Base-by-base conservation (phyloP, 1,140 invertebrate genomes). In the Drosophila albomicans region DNA sequence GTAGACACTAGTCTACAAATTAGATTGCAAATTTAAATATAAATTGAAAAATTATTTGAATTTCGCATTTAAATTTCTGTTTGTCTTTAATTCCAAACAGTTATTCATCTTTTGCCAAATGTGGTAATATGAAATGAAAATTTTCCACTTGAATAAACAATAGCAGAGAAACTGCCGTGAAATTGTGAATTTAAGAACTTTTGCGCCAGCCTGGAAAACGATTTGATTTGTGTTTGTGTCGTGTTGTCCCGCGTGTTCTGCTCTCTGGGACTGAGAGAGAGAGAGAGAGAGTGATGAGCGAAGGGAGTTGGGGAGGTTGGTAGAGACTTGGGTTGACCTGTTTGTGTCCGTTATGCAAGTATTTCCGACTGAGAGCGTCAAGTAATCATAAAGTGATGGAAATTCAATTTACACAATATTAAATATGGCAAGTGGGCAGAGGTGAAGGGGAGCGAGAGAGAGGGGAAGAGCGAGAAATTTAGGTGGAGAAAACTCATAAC, bases 331-430 rank as follows among this genome's bases (percentile, higher is more conserved):
- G 57, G 58, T 15, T 15, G 16, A 46, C 46, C 38, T 52, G 35
- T 13, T 65, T 57, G 66, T 57, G 66, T 52, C 52, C 68, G 74
- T 64, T 58, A 63, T 43, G 51, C 62, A 65, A 45, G 51, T 77
- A 73, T 87, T 86, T 86, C 79, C 82, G 64, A 56, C 67, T 71
- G 75, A 85, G 76, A 79, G 82, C 81, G 63, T 79, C 62, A 88
- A 88, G 85, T 85, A 88, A 89, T 88, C 85, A 88, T 88, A 88
- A 88, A 88, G 85, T 88, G 85, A 88, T 88, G 85, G 85, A 88
- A 88, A 88, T 88, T 88, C 85, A 88, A 88, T 88, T 88, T 88
- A 79, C 85, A 88, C 85, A 76, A 78, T 78, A 88, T 88, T 88
- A 88, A 89, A 85, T 89, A 81, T 79, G 78, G 78, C 78, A 88